These are phyloP conservation scores for Danio tinwini DNA, from an alignment of 2,797 vertebrate genomes.

Conservation along the genomic window DNA sequence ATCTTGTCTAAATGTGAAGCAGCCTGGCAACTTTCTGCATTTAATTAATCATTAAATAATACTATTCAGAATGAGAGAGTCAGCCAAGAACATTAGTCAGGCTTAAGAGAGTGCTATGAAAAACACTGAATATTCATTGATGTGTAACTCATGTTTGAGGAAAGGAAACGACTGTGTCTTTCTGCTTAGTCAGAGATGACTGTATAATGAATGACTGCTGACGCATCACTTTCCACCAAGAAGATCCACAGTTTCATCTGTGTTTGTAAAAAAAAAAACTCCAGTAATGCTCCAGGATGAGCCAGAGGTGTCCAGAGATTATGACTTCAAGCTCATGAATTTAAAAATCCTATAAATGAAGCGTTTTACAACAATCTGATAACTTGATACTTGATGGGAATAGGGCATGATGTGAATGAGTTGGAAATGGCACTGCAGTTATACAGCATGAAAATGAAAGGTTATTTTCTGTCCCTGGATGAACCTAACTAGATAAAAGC, in stretches of 20 bases:
- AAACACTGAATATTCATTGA: slow-evolving; percentile 11
- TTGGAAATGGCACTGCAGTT: neutral
- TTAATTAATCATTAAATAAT: slow-evolving; percentile 33
- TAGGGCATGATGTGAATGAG: neutral
- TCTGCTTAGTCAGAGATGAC: slow-evolving; percentile 38
- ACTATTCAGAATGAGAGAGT: slow-evolving; percentile 1
- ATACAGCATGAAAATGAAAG: neutral
- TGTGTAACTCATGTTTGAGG: slow-evolving; percentile 8
- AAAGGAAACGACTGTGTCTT: slow-evolving; percentile 33
- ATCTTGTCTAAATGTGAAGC: slow-evolving; percentile 6
- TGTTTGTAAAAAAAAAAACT: slow-evolving; percentile 10
- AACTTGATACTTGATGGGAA: neutral
- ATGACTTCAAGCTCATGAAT: slow-evolving; percentile 5
- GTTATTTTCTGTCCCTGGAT: neutral
- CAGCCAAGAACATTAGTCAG: slow-evolving; percentile 30
- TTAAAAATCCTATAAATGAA: slow-evolving; percentile 4
- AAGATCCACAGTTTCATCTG: slow-evolving; percentile 10
- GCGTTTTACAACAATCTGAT: neutral
- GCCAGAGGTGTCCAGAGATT: neutral
- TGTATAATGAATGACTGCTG: slow-evolving; percentile 35
- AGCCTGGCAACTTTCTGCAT: neutral
- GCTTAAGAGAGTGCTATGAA: slow-evolving; percentile 25
- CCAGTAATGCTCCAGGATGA: slow-evolving; percentile 13
- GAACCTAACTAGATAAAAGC: neutral
- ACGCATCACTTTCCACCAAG: slow-evolving; percentile 30